These are phyloP conservation scores for Manis javanica DNA, from an alignment of 2,797 vertebrate genomes.

Conservation along the genomic window DNA sequence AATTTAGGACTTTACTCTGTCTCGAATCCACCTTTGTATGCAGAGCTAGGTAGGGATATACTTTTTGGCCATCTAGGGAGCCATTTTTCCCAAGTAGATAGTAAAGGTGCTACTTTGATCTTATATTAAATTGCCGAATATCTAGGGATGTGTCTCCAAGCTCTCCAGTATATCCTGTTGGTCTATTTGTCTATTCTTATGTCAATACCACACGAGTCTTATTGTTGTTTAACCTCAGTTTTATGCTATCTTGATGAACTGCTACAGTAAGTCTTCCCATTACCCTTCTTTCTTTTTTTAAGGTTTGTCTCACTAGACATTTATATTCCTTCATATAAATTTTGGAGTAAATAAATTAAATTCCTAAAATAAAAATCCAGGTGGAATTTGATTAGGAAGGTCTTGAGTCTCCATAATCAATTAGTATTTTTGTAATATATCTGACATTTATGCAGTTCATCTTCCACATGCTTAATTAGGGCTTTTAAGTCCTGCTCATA, in stretches of 20 bases:
- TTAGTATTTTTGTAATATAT: not conserved
- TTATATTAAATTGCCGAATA: not conserved
- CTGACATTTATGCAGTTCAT: conserved; percentile 12
- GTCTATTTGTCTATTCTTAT: not conserved
- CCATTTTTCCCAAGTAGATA: not conserved
- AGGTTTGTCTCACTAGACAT: not conserved
- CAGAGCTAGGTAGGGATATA: not conserved
- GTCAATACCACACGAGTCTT: not conserved
- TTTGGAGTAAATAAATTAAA: not conserved
- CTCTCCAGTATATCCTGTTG: not conserved
- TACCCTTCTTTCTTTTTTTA: not conserved
- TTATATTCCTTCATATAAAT: not conserved
- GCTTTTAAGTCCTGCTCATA: not conserved
- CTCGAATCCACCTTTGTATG: not conserved
- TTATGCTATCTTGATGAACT: not conserved
- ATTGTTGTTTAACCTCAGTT: not conserved
- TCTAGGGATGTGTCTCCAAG: not conserved
- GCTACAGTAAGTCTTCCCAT: not conserved
- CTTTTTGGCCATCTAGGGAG: not conserved
- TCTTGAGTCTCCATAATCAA: not conserved
- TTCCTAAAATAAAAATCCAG: not conserved
- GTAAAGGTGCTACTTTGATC: not conserved
- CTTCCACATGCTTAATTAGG: not conserved
- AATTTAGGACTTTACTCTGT: not conserved
- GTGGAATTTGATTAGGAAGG: conserved; percentile 19